Conservation (phyloP, 1,140 invertebrate species). For the Rhopalosiphum padi region DNA sequence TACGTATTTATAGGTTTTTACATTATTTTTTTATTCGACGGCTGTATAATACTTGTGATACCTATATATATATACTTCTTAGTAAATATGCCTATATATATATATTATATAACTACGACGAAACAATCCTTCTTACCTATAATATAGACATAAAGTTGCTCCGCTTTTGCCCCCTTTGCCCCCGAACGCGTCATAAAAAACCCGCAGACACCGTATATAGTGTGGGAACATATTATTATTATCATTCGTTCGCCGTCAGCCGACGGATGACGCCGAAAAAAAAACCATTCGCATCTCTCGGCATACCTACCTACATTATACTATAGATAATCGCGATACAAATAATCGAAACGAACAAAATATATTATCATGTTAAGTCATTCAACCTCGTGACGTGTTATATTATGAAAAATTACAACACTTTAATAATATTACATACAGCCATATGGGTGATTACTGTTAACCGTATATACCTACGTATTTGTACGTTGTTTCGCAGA, state of each 20-base stretch:
- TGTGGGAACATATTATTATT: conserved; percentile 15
- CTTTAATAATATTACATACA: neutral
- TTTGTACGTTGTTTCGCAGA: neutral
- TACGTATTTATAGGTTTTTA: neutral
- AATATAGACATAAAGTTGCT: neutral
- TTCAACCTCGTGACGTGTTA: neutral
- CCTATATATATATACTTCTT: neutral
- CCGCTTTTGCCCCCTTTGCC: neutral
- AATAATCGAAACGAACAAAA: neutral
- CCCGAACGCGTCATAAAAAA: neutral
- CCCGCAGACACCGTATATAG: neutral
- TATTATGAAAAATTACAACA: neutral
- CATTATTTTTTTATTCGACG: neutral
- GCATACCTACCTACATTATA: neutral
- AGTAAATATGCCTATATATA: neutral
- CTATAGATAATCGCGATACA: neutral
- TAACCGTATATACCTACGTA: neutral
- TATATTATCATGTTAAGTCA: neutral
- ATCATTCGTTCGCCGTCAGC: neutral
- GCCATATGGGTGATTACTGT: neutral
- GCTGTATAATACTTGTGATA: neutral
- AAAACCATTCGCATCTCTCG: neutral
- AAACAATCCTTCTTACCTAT: neutral
- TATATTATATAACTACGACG: neutral
- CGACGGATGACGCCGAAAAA: neutral